These are phyloP conservation scores for Girardinus metallicus DNA, from an alignment of 2,797 vertebrate species.

Conservation along the genomic window DNA sequence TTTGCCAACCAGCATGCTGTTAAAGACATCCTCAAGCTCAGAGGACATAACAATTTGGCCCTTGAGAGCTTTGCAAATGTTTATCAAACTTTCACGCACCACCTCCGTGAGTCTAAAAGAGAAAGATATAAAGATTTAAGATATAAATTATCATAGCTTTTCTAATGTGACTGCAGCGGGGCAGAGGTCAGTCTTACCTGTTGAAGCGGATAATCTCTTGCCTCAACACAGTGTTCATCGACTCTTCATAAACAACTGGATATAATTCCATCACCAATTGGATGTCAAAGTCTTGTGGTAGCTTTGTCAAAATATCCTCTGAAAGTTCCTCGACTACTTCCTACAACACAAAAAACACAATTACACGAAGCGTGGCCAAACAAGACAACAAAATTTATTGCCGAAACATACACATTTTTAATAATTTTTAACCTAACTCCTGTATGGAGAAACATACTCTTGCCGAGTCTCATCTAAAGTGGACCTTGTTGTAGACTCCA, in stretches of 20 bases:
- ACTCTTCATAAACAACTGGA: slow-evolving; percentile 90
- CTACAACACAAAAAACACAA: slow-evolving; percentile 54
- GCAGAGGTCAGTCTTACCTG: slow-evolving; percentile 78
- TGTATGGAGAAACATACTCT: not conserved
- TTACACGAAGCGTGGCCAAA: not conserved
- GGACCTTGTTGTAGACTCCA: not conserved
- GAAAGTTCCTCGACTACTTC: slow-evolving; percentile 90
- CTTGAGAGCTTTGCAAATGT: slow-evolving; percentile 88
- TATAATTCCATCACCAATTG: slow-evolving; percentile 84
- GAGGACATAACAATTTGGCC: slow-evolving; percentile 94
- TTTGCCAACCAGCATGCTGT: slow-evolving; percentile 90
- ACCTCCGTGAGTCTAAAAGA: slow-evolving; percentile 86
- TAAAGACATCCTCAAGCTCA: slow-evolving; percentile 89
- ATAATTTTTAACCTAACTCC: not conserved
- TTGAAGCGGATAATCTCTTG: slow-evolving; percentile 94
- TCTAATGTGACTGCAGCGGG: not conserved
- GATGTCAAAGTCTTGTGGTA: slow-evolving; percentile 87
- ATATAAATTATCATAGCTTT: not conserved
- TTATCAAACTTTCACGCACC: slow-evolving; percentile 85
- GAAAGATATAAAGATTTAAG: too few species aligned
- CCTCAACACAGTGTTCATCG: slow-evolving; percentile 94
- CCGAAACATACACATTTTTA: not conserved
- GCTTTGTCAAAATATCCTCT: slow-evolving; percentile 88
- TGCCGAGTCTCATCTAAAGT: not conserved
- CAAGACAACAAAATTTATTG: not conserved